Evolutionary conservation across 2,888 invertebrate genomes (phyloP).

Genomic region (Ophraella communa): DNA sequence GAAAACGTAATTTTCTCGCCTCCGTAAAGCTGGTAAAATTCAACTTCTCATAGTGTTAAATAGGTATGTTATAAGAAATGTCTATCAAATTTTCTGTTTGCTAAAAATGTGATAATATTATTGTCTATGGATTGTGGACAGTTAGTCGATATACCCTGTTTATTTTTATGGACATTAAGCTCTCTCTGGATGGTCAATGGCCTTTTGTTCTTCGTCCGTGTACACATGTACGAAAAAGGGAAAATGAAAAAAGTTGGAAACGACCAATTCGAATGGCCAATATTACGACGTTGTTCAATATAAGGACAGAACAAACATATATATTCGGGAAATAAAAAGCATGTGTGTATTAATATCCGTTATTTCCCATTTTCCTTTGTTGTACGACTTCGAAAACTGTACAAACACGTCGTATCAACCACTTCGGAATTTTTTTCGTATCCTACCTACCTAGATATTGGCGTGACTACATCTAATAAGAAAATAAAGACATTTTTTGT

Average conservation of each 20-base stretch:
- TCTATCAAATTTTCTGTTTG: background rate
- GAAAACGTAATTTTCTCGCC: too few relatives aligned
- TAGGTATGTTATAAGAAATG: too few relatives aligned
- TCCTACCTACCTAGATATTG: background rate
- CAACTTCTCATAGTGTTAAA: too few relatives aligned
- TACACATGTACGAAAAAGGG: constrained; percentile 1
- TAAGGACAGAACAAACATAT: constrained; percentile 20
- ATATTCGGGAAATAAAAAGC: constrained; percentile 14
- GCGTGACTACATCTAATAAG: background rate
- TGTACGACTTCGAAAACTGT: background rate
- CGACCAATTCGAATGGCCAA: constrained; percentile 7
- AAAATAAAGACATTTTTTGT: background rate
- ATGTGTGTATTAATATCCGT: constrained; percentile 18
- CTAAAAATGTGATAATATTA: too few relatives aligned
- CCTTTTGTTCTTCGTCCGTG: constrained; percentile 1
- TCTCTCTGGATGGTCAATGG: background rate
- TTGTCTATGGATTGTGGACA: too few relatives aligned
- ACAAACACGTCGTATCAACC: constrained; percentile 5
- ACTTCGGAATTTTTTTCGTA: background rate
- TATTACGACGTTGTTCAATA: constrained; percentile 11
- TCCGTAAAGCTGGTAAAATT: too few relatives aligned
- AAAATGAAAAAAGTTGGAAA: constrained; percentile 17
- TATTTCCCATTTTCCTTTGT: constrained; percentile 10
- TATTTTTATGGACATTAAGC: background rate
- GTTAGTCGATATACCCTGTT: background rate